These are phyloP conservation scores for Danaus melanippus DNA, from an alignment of 1,140 invertebrate species.

Conservation along the genomic window DNA sequence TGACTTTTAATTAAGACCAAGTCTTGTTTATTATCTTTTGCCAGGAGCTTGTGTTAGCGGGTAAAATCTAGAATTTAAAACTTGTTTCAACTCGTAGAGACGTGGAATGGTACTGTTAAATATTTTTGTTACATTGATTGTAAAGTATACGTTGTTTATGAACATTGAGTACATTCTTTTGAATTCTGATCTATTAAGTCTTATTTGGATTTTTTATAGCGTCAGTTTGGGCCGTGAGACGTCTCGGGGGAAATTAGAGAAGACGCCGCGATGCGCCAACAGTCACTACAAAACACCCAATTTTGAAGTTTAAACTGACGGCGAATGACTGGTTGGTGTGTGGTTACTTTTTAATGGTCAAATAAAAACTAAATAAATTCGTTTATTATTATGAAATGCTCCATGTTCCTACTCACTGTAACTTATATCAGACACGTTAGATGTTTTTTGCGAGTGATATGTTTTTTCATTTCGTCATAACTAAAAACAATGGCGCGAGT, in stretches of 20 bases:
- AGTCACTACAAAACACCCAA: constrained; percentile 27
- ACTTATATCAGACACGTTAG: too few species aligned
- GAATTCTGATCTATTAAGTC: too few species aligned
- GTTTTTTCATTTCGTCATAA: too few species aligned
- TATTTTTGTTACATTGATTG: too few species aligned
- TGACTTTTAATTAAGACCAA: constrained; percentile 36
- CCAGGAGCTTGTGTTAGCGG: constrained; percentile 20
- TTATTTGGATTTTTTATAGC: constrained; percentile 33
- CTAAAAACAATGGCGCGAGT: too few species aligned
- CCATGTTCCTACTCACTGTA: too few species aligned
- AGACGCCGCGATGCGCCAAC: constrained; percentile 21
- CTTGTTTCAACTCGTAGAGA: constrained; percentile 16
- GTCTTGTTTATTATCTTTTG: constrained; percentile 43
- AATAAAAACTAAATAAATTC: too few species aligned
- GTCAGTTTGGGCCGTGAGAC: constrained; percentile 32
- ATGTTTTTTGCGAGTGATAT: too few species aligned
- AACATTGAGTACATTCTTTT: too few species aligned
- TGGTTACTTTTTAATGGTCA: constrained; percentile 30
- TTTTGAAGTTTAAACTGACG: constrained; percentile 38
- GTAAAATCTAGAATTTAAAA: constrained; percentile 39
- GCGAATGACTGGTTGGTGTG: constrained; percentile 26
- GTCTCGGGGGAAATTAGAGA: constrained; percentile 45
- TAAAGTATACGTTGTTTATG: too few species aligned
- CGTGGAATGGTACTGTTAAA: not conserved
- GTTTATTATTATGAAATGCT: too few species aligned